phyloP scores from a whole-genome alignment of 2,113 vertebrate genomes.

The Vicugna pacos region DNA sequence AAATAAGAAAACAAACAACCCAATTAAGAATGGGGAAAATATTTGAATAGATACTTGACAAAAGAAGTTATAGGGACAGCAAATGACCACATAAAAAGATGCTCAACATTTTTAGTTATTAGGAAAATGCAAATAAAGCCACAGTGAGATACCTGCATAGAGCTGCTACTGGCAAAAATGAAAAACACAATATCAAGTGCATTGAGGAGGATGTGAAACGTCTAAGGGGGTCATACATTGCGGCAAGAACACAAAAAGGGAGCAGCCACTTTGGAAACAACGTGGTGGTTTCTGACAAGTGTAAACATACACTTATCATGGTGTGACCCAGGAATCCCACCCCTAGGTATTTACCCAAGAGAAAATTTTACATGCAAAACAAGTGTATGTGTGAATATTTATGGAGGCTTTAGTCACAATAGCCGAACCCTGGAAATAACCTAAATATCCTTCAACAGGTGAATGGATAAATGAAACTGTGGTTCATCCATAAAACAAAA shows the following conservation, averaged over 20 bases:
- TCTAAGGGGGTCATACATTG: not conserved
- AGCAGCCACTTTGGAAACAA: not conserved
- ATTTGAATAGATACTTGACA: conserved; percentile 11
- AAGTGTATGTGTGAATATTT: not conserved
- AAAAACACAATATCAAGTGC: not conserved
- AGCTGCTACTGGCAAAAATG: not conserved
- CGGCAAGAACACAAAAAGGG: not conserved
- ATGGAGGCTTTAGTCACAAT: conserved; percentile 24
- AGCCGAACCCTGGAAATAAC: conserved; percentile 51
- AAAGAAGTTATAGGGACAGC: not conserved
- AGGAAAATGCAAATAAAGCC: conserved; percentile 23
- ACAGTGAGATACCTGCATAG: not conserved
- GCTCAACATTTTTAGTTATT: not conserved
- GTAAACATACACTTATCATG: not conserved
- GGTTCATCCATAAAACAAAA: not conserved
- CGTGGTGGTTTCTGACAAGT: conserved; percentile 16
- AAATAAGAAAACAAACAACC: not conserved
- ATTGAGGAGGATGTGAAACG: not conserved
- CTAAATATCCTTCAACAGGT: not conserved
- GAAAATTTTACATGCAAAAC: not conserved
- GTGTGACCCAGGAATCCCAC: not conserved
- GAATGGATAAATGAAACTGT: conserved; percentile 11
- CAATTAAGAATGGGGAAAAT: not conserved
- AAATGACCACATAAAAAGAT: not conserved
- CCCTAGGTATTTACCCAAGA: conserved; percentile 10